Percentiles rank a stretch among this genome's conserved stretches.
phyloP scores from a whole-genome alignment of 2,797 vertebrate genomes.

The Phalloptychus januarius region DNA sequence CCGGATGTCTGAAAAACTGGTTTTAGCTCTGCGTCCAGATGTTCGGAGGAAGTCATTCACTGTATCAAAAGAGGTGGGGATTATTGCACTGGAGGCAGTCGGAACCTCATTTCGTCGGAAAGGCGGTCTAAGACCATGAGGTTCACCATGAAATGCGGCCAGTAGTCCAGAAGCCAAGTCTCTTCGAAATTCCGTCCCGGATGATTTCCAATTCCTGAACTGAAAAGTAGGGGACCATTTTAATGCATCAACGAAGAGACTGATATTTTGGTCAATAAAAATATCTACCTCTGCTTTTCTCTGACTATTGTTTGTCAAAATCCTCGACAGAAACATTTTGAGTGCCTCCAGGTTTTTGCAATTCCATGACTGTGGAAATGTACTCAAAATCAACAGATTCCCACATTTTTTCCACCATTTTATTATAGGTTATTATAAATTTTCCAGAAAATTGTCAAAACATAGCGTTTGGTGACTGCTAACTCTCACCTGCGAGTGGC shows the following conservation, averaged over 20 bases:
- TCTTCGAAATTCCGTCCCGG: not conserved
- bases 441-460: no score
- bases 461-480: no score
- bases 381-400: not conserved
- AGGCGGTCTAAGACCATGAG: constrained; percentile 15
- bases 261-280: not conserved
- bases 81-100: constrained; percentile 42
- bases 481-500: no score
- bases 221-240: not conserved
- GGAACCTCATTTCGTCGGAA: constrained; percentile 29
- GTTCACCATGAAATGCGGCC: constrained; percentile 18
- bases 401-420: not conserved
- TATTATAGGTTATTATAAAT: no score
- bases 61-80: constrained; percentile 41
- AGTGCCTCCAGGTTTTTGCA: not conserved
- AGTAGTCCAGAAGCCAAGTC: not conserved
- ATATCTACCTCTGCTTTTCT: constrained; percentile 4
- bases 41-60: constrained; percentile 32
- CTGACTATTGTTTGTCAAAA: not conserved
- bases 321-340: not conserved
- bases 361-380: not conserved
- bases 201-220: not conserved
- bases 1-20: constrained; percentile 74
- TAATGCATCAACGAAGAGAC: not conserved
- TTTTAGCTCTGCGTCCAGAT: constrained; percentile 2